These are phyloP conservation scores for Lottia scabra DNA, from an alignment of 2,888 invertebrate genomes.

Conservation along the genomic window DNA sequence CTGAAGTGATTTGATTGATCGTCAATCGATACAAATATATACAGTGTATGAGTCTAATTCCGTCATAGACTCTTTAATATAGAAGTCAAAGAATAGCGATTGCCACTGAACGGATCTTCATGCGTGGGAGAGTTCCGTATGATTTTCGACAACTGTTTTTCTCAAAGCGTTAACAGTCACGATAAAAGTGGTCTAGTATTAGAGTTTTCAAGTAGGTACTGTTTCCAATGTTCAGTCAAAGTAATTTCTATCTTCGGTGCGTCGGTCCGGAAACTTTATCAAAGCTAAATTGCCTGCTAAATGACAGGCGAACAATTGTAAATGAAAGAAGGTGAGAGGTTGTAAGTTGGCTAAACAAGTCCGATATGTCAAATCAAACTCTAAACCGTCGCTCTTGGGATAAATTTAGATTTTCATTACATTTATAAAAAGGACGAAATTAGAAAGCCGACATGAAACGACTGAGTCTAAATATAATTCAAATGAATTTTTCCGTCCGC, in stretches of 20 bases:
- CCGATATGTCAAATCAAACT: too few species aligned
- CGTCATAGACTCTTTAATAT: neutral
- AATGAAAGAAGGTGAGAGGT: too few species aligned
- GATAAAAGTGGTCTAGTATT: neutral
- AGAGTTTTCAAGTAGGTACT: neutral
- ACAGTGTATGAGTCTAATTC: neutral
- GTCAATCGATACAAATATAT: neutral
- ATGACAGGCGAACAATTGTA: neutral
- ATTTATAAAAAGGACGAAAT: too few species aligned
- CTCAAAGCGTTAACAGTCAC: neutral
- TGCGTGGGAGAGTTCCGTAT: neutral
- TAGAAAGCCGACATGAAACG: too few species aligned
- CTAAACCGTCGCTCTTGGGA: too few species aligned
- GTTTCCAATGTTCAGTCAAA: too few species aligned
- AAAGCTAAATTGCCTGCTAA: slow-evolving; percentile 1
- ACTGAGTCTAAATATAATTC: too few species aligned
- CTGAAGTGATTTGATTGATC: neutral
- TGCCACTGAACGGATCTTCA: neutral
- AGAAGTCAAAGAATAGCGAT: neutral
- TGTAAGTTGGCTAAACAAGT: too few species aligned
- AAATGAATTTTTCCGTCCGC: too few species aligned
- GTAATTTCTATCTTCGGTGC: neutral
- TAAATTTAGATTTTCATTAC: too few species aligned
- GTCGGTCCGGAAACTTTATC: neutral
- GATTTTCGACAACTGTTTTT: neutral